Conservation (phyloP, 2,888 invertebrate genomes). For the Nipponacmea schrenckii region DNA sequence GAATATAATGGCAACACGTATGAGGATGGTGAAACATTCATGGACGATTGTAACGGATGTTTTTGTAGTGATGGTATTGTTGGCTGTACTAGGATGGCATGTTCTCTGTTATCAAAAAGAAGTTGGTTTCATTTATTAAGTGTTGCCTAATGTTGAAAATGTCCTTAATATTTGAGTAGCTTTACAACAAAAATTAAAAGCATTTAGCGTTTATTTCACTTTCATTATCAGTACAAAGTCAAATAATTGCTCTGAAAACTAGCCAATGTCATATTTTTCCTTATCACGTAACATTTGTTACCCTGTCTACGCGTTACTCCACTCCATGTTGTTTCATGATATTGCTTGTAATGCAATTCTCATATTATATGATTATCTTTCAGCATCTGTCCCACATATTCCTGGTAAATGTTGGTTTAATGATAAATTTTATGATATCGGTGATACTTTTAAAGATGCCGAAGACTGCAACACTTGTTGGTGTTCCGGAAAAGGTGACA, state of each 20-base stretch:
- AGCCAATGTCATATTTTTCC: too few relatives aligned
- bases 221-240: too few relatives aligned
- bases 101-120: neutral
- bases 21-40: conserved; percentile 13
- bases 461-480: conserved; percentile 1
- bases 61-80: conserved; percentile 4
- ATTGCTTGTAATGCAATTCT: too few relatives aligned
- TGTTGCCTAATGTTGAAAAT: too few relatives aligned
- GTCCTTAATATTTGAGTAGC: too few relatives aligned
- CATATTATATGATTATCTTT: too few relatives aligned
- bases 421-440: neutral
- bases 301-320: too few relatives aligned
- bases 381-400: neutral
- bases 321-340: too few relatives aligned
- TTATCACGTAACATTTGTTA: too few relatives aligned
- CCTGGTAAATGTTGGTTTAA: neutral
- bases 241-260: too few relatives aligned
- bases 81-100: neutral
- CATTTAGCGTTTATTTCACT: too few relatives aligned
- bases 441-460: neutral
- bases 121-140: neutral
- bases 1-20: conserved; percentile 10
- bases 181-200: too few relatives aligned
- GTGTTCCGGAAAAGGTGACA: neutral
- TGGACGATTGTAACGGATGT: conserved; percentile 21